These are phyloP conservation scores for Pampusana beccarii DNA, from an alignment of 2,113 vertebrate genomes.

Conservation along the genomic window DNA sequence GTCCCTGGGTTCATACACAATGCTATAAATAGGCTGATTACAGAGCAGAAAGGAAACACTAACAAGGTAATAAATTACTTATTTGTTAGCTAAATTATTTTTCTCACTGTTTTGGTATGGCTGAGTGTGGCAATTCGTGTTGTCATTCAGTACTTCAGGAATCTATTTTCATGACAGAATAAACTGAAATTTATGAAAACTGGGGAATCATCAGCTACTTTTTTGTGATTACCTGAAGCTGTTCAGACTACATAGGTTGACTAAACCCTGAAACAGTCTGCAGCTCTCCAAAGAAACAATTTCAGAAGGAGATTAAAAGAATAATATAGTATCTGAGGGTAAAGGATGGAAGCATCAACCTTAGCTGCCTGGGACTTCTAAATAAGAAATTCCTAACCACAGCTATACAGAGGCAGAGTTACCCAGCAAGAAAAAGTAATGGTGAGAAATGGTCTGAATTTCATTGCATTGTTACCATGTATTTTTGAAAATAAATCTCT, in stretches of 20 bases:
- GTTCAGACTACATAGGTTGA: not conserved
- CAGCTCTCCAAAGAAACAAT: not conserved
- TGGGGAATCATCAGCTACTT: not conserved
- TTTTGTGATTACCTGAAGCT: constrained; percentile 8
- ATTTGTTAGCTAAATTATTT: not conserved
- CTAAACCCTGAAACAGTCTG: not conserved
- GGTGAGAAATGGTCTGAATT: not conserved
- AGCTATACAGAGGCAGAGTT: not conserved
- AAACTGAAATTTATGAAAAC: not conserved
- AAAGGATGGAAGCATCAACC: not conserved
- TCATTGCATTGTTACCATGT: not conserved
- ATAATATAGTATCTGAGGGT: not conserved
- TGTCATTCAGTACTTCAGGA: not conserved
- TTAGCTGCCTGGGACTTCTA: not conserved
- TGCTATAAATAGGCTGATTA: not conserved
- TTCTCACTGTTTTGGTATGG: not conserved
- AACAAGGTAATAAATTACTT: not conserved
- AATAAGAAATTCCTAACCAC: not conserved
- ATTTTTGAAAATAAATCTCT: not conserved
- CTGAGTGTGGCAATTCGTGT: not conserved
- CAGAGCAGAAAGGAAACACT: not conserved
- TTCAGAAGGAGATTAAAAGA: constrained; percentile 4
- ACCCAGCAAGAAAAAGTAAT: not conserved
- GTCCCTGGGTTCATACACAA: not conserved
- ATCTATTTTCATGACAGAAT: not conserved